Percentiles rank a stretch among this genome's conserved stretches.
Evolutionary conservation across 2,797 vertebrate species (phyloP).

Genomic region (Florisuga fusca): DNA sequence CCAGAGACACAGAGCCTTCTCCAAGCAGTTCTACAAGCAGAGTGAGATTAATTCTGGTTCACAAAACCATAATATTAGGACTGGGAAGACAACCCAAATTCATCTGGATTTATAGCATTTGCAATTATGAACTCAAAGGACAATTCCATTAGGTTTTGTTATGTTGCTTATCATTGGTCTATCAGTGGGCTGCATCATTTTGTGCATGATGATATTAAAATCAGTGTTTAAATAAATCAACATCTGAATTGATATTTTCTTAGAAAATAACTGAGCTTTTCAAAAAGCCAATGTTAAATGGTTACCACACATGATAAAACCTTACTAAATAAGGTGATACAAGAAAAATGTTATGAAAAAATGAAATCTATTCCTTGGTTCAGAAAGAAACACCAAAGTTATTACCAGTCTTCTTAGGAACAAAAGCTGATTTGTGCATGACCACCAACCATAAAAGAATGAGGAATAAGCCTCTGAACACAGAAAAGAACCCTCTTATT

Average conservation of each 20-base stretch:
- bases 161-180: not conserved
- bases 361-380: not conserved
- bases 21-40: not conserved
- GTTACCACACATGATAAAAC: not conserved
- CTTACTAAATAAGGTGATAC: not conserved
- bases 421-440: not conserved
- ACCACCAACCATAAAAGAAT: not conserved
- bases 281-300: not conserved
- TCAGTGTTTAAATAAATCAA: not conserved
- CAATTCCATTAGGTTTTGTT: not conserved
- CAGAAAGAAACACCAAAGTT: not conserved
- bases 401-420: not conserved
- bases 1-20: not conserved
- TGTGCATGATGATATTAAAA: not conserved
- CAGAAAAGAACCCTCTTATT: not conserved
- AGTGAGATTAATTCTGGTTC: not conserved
- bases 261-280: not conserved
- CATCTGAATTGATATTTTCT: not conserved
- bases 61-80: not conserved
- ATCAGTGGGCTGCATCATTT: not conserved
- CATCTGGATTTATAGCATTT: not conserved
- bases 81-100: not conserved
- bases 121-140: not conserved
- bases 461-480: not conserved
- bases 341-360: not conserved